These are phyloP conservation scores for Cataglyphis hispanica DNA, from an alignment of 1,140 invertebrate genomes.

Conservation along the genomic window DNA sequence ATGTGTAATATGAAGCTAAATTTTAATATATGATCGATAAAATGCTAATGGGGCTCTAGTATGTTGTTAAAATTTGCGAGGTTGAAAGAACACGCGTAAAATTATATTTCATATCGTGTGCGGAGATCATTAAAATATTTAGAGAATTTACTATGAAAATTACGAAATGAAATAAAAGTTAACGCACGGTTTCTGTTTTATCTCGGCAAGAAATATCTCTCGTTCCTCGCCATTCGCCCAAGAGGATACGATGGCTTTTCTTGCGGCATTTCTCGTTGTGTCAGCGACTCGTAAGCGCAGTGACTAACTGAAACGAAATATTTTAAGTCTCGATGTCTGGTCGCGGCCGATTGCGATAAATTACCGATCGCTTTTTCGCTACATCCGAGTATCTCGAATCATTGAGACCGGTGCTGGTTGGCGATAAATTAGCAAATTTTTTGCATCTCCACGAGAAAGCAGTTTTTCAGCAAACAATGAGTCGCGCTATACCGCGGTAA, in stretches of 20 bases:
- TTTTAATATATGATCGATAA: no score
- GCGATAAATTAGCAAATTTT: constrained; percentile 65
- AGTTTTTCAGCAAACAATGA: constrained; percentile 65
- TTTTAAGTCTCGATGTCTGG: constrained; percentile 61
- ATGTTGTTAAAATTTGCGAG: not conserved
- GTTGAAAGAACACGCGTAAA: not conserved
- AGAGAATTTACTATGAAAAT: not conserved
- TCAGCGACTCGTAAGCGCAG: constrained; percentile 11
- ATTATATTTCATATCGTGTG: not conserved
- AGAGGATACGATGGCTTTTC: constrained; percentile 40
- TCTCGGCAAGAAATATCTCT: constrained; percentile 32
- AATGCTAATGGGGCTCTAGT: not conserved
- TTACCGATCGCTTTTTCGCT: constrained; percentile 66
- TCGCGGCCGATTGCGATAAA: constrained; percentile 67
- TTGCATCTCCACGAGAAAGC: constrained; percentile 46
- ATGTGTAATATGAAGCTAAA: no score
- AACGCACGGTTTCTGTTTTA: not conserved
- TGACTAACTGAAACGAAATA: constrained; percentile 64
- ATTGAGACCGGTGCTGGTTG: constrained; percentile 57
- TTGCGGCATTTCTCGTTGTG: constrained; percentile 27
- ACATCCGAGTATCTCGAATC: constrained; percentile 45
- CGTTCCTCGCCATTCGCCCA: constrained; percentile 16
- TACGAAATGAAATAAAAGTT: not conserved
- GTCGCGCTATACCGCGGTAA: constrained; percentile 39
- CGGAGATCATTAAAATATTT: not conserved